phyloP scores from a whole-genome alignment of 2,888 invertebrate species.

The Cerceris ruficornis region DNA sequence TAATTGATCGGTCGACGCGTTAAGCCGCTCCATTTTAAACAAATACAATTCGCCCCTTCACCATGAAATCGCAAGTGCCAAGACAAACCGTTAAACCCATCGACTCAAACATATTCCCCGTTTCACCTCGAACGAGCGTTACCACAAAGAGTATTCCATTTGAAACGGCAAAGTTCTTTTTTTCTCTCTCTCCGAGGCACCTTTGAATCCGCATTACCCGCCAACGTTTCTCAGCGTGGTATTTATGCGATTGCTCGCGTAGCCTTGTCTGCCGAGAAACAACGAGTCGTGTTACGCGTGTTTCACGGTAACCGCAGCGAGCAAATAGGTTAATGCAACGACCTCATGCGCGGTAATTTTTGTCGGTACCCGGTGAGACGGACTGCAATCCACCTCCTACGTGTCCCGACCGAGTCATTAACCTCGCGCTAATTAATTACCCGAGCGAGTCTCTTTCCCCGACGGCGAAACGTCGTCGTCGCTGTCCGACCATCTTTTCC shows the following conservation, averaged over 20 bases:
- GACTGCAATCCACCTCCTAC: conserved; percentile 49
- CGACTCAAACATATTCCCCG: too few relatives aligned
- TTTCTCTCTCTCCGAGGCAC: too few relatives aligned
- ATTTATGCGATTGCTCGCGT: neutral
- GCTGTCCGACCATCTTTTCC: conserved; percentile 17
- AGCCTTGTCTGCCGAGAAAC: conserved; percentile 1
- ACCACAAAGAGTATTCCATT: too few relatives aligned
- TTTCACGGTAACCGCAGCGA: conserved; percentile 48
- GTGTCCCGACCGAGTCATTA: conserved; percentile 60
- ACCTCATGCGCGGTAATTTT: conserved; percentile 57
- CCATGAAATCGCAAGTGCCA: too few relatives aligned
- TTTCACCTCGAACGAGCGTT: too few relatives aligned
- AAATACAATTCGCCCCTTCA: too few relatives aligned
- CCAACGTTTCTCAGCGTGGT: neutral
- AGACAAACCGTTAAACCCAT: too few relatives aligned
- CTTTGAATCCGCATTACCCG: too few relatives aligned
- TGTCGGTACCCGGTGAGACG: conserved; percentile 31
- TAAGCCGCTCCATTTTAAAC: too few relatives aligned
- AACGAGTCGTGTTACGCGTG: conserved; percentile 40
- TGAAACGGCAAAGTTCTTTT: too few relatives aligned
- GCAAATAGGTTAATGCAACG: conserved; percentile 66
- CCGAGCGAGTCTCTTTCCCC: conserved; percentile 47
- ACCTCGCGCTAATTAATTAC: conserved; percentile 64
- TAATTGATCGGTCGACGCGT: too few relatives aligned
- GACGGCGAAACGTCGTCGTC: conserved; percentile 35